These are phyloP conservation scores for Melanotus villosus DNA, from an alignment of 2,888 invertebrate species.

Conservation along the genomic window DNA sequence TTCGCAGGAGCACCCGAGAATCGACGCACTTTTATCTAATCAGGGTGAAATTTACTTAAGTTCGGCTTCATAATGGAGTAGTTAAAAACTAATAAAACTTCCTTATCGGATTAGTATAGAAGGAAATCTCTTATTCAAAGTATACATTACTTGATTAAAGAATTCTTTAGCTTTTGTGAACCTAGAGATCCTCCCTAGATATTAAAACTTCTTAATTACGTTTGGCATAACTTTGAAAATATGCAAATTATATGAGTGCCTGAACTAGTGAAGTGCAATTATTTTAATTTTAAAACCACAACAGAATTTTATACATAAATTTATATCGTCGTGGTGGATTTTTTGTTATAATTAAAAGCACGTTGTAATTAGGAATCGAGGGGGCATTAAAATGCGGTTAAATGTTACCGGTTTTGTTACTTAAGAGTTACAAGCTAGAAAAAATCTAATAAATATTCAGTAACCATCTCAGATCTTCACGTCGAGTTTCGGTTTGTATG, in stretches of 20 bases:
- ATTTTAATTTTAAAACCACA: not conserved
- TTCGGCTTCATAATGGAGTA: conserved; percentile 19
- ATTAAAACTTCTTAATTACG: conserved; percentile 28
- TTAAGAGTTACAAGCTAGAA: not conserved
- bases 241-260: conserved; percentile 9
- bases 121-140: conserved; percentile 14
- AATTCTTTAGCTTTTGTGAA: conserved; percentile 2
- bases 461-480: conserved; percentile 21
- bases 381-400: not conserved
- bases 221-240: conserved; percentile 7
- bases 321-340: too few species aligned
- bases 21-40: not conserved
- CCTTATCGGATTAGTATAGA: conserved; percentile 28
- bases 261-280: conserved; percentile 1
- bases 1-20: too few species aligned
- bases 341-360: too few species aligned
- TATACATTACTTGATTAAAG: conserved; percentile 28
- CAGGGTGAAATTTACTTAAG: conserved; percentile 10
- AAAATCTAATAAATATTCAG: conserved; percentile 20
- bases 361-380: too few species aligned
- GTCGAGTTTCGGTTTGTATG: conserved; percentile 20
- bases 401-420: not conserved
- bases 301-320: not conserved
- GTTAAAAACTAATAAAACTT: conserved; percentile 28
- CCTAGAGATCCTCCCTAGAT: conserved; percentile 12